These are phyloP conservation scores for Pseudorasbora parva DNA, from an alignment of 2,113 vertebrate genomes.

Conservation along the genomic window DNA sequence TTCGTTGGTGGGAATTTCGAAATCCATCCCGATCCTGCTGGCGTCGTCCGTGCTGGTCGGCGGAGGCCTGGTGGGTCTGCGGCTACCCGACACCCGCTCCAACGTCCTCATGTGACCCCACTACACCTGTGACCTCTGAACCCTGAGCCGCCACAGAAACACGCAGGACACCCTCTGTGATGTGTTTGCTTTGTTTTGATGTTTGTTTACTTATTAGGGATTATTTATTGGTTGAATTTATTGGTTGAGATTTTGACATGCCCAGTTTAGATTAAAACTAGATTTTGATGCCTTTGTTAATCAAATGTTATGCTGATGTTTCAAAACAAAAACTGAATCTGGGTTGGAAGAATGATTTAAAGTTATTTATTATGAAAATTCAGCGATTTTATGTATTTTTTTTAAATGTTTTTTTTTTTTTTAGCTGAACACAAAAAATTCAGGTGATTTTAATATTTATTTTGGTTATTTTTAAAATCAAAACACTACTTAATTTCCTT, in stretches of 20 bases:
- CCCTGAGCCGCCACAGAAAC: conserved; percentile 46
- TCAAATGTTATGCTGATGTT: neutral
- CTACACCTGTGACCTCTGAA: conserved; percentile 31
- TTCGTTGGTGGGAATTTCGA: conserved; percentile 93
- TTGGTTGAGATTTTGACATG: neutral
- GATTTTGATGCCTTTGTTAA: conserved; percentile 6
- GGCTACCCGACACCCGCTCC: conserved; percentile 91
- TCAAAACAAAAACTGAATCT: neutral
- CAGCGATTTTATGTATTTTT: neutral
- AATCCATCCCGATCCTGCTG: conserved; percentile 93
- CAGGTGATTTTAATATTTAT: conserved; percentile 11
- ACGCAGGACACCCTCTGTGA: conserved; percentile 34
- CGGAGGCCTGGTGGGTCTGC: conserved; percentile 90
- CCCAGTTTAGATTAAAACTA: conserved; percentile 4
- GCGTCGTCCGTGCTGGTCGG: conserved; percentile 92
- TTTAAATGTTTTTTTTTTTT: neutral
- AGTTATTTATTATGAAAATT: neutral
- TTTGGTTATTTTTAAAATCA: neutral
- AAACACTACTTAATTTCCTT: neutral
- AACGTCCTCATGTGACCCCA: conserved; percentile 77
- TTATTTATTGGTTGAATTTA: neutral
- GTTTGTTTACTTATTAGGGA: no score
- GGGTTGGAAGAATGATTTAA: neutral
- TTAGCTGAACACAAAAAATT: neutral
- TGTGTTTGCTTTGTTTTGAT: conserved; percentile 24